Base-by-base conservation (phyloP, 2,113 vertebrate species). In the Dromaius novaehollandiae region DNA sequence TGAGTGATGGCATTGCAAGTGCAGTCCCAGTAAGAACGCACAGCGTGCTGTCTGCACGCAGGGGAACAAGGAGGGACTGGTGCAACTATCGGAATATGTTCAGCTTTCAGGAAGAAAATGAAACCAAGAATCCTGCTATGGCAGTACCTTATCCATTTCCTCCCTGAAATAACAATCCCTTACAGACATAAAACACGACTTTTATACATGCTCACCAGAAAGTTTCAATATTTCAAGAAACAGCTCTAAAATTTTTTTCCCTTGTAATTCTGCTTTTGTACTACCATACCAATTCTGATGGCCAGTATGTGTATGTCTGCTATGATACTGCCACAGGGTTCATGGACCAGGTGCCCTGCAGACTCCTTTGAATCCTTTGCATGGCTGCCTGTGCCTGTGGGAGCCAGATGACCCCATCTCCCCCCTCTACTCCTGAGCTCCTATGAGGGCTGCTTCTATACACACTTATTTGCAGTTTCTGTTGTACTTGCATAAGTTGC, bases 181-280 rank as follows among this genome's bases (percentile, higher is more conserved):
- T 68, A 20, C 28, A 71, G 38, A 65, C 6, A 40, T 20, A 77
- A 90, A 82, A 5, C 3, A 13, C 8, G 13, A 32, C 12, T 80
- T 93, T 75, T 28, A 34, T 13, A 50, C 30, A 50, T 9, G 3
- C 6, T 40, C 42, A 74, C 8, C 7, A 25, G 2, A 22, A 42
- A n/a, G 11, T 42, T 53, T 69, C 13, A 74, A 2, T 70, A 50
- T 90, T 90, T 94, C 22, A 74, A 63, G 14, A 73, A 93, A 76
- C 3, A 74, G 7, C 2, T 56, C 1, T n/a, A 6, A 21, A 46
- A 9, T 16, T 84, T 16, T 84, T 84, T 42, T 30, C 25, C 20
- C 16, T 73, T 69, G 12, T 51, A 56, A 42, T 0, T 0, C 14
- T 55, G 12, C 1, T 68, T 1, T 66, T 64, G 13, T 32, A 44